phyloP scores from a whole-genome alignment of 2,113 vertebrate species.

The Sylvia atricapilla region DNA sequence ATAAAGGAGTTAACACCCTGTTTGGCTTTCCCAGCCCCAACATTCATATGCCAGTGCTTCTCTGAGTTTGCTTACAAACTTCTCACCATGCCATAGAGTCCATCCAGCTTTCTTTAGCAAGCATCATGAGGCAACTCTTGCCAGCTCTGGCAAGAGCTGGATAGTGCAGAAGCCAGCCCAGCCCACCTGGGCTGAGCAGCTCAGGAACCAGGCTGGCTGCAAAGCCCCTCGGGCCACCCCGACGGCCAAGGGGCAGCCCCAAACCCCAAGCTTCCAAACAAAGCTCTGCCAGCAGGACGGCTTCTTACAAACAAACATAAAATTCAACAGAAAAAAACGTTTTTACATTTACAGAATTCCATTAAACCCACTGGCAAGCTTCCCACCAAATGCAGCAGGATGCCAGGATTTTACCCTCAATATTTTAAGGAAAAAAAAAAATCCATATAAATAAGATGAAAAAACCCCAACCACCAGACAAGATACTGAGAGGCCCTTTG shows the following conservation, averaged over 20 bases:
- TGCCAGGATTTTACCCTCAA: background rate
- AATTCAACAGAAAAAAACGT: background rate
- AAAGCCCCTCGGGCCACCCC: fast-evolving
- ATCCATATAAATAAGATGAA: background rate
- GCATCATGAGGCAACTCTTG: fast-evolving
- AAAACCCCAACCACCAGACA: background rate
- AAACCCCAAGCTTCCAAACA: background rate
- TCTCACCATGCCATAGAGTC: background rate
- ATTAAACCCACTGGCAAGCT: background rate
- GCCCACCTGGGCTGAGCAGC: background rate
- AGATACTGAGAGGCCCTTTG: background rate
- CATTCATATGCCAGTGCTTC: background rate
- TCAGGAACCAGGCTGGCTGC: background rate
- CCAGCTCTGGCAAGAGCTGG: background rate
- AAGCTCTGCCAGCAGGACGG: fast-evolving
- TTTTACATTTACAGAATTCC: background rate
- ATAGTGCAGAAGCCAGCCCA: background rate
- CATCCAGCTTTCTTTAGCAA: background rate
- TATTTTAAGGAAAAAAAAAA: background rate
- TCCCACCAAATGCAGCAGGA: background rate
- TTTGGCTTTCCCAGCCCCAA: background rate
- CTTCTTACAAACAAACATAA: background rate
- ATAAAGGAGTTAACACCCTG: background rate
- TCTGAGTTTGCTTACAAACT: background rate
- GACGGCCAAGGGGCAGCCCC: fast-evolving